Evolutionary conservation across 2,888 invertebrate species (phyloP).

Genomic region (Aradus depressus): DNA sequence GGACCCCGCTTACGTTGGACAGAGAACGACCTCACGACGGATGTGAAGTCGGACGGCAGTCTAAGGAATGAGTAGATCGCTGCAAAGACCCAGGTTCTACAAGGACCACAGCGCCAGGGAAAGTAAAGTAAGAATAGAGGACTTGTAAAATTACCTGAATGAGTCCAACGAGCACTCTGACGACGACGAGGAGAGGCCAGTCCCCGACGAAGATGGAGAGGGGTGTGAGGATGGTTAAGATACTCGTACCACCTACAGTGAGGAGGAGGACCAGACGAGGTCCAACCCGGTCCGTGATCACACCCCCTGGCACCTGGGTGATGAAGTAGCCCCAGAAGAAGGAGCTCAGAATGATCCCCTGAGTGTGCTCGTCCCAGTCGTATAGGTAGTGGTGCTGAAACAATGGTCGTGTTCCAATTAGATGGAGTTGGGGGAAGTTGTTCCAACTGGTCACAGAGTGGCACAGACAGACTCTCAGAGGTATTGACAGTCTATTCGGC

Average conservation of each 20-base stretch:
- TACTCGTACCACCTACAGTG: conserved; percentile 1
- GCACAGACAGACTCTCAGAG: neutral
- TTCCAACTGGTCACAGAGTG: neutral
- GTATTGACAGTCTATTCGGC: neutral
- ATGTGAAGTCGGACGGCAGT: too few relatives aligned
- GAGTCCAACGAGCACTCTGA: conserved; percentile 12
- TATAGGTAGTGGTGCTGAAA: conserved; percentile 27
- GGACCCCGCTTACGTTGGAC: too few relatives aligned
- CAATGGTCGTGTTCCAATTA: too few relatives aligned
- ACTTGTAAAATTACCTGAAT: conserved; percentile 7
- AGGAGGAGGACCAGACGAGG: conserved; percentile 3
- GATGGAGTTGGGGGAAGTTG: too few relatives aligned
- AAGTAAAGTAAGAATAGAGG: neutral
- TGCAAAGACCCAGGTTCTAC: too few relatives aligned
- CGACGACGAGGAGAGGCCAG: conserved; percentile 4
- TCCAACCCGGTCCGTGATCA: conserved; percentile 37
- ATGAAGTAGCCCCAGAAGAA: conserved; percentile 43
- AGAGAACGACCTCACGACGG: too few relatives aligned
- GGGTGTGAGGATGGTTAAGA: conserved; percentile 3
- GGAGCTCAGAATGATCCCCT: conserved; percentile 37
- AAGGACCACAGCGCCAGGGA: too few relatives aligned
- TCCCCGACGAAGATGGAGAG: neutral
- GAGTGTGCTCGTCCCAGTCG: conserved; percentile 36
- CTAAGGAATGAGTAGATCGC: too few relatives aligned
- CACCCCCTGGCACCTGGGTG: conserved; percentile 40